A percentile compares a stretch with the other conserved stretches of the same genome.
These are phyloP conservation scores for Bucorvus abyssinicus DNA, from an alignment of 2,797 vertebrate species.

Conservation along the genomic window DNA sequence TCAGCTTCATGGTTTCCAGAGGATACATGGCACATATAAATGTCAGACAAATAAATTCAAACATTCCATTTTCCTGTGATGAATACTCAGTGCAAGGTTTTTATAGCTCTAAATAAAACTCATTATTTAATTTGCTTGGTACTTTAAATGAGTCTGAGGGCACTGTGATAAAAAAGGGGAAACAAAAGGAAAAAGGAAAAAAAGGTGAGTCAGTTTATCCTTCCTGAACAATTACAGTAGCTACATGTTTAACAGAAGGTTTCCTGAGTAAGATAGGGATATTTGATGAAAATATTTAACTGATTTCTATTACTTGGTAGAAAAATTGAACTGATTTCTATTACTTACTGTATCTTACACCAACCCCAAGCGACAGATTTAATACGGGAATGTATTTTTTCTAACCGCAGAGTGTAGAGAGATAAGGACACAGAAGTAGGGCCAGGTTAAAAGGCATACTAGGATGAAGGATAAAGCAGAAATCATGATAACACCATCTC, in stretches of 20 bases:
- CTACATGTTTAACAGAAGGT: neutral
- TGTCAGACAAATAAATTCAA: slow-evolving; percentile 49
- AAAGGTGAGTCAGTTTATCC: neutral
- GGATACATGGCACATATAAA: slow-evolving; percentile 17
- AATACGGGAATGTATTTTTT: neutral
- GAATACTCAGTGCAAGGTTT: neutral
- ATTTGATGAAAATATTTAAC: neutral
- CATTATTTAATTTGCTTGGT: slow-evolving; percentile 20
- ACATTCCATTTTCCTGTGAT: neutral
- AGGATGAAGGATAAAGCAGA: neutral
- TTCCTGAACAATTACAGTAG: neutral
- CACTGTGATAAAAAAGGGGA: neutral
- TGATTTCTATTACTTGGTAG: neutral
- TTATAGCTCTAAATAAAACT: slow-evolving; percentile 43
- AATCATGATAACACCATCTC: neutral
- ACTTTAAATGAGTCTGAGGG: slow-evolving; percentile 30
- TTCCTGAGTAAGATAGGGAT: neutral
- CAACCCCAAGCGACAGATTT: neutral
- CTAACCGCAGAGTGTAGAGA: neutral
- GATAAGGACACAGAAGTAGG: neutral
- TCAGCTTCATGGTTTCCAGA: slow-evolving; percentile 43
- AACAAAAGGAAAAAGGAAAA: neutral
- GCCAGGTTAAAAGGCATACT: neutral
- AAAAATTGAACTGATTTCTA: neutral
- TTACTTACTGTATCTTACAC: neutral